Percentiles rank a stretch among this genome's conserved stretches.
phyloP scores from a whole-genome alignment of 1,140 invertebrate genomes.

The Tenebrio molitor region DNA sequence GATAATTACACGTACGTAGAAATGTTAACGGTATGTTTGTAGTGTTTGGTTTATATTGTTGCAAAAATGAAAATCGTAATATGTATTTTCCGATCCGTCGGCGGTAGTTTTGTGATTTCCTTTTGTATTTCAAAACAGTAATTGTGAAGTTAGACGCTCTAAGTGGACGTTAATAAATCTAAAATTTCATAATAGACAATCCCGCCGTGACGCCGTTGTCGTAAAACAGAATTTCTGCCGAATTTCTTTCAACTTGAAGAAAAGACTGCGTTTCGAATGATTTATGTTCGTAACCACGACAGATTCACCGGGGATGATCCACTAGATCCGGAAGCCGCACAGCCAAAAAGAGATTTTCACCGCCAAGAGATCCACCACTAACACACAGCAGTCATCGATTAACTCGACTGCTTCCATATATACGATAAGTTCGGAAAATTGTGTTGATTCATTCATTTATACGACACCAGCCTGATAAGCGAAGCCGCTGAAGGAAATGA shows the following conservation, averaged over 20 bases:
- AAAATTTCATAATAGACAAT: too few species aligned
- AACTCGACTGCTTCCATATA: neutral
- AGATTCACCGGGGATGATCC: constrained; percentile 19
- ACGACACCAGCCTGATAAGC: constrained; percentile 6
- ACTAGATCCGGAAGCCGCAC: constrained; percentile 24
- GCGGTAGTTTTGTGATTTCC: too few species aligned
- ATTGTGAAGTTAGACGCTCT: too few species aligned
- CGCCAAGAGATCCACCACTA: neutral
- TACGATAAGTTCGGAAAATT: constrained; percentile 22
- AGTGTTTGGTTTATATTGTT: too few species aligned
- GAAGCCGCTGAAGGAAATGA: constrained; percentile 11
- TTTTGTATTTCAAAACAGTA: too few species aligned
- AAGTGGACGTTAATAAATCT: too few species aligned
- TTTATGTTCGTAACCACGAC: constrained; percentile 24
- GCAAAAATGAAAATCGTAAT: too few species aligned
- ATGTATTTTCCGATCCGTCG: too few species aligned
- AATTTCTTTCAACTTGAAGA: constrained; percentile 22
- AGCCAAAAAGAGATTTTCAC: constrained; percentile 30
- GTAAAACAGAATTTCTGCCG: constrained; percentile 5
- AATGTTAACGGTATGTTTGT: too few species aligned
- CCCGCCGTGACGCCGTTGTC: neutral
- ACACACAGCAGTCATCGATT: constrained; percentile 9
- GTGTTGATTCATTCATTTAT: constrained; percentile 41
- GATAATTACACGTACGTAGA: too few species aligned
- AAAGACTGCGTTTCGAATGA: constrained; percentile 17